Conservation (phyloP, 2,888 invertebrate genomes). For the Cyaniris semiargus region DNA sequence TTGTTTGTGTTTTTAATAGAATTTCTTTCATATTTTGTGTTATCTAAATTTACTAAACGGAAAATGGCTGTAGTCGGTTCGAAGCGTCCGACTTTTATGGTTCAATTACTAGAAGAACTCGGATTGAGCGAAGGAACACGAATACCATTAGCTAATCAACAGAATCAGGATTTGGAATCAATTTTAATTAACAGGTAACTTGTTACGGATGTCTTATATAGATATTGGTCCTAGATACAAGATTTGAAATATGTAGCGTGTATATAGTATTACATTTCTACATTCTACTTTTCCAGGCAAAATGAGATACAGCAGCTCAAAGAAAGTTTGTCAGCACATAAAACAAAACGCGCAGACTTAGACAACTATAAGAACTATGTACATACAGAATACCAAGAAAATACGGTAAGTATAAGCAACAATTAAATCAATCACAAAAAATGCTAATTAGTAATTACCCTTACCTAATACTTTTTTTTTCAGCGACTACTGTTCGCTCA, state of each 20-base stretch:
- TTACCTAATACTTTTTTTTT: conserved; percentile 41
- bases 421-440: not conserved
- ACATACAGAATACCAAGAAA: conserved; percentile 72
- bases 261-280: not conserved
- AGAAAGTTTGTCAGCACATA: conserved; percentile 61
- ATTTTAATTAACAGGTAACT: conserved; percentile 62
- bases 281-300: conserved; percentile 57
- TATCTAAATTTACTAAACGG: conserved; percentile 40
- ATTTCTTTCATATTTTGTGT: conserved; percentile 28
- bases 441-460: not conserved
- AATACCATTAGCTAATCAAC: conserved; percentile 88
- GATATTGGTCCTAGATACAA: not conserved
- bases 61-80: conserved; percentile 53
- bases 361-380: conserved; percentile 69
- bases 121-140: conserved; percentile 89
- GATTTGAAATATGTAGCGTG: not conserved
- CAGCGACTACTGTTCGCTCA: conserved; percentile 84
- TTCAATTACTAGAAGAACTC: conserved; percentile 83
- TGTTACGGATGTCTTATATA: not conserved
- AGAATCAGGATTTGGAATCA: conserved; percentile 79
- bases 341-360: conserved; percentile 66
- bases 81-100: conserved; percentile 72
- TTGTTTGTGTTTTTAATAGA: not conserved
- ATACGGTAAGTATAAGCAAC: conserved; percentile 58
- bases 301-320: conserved; percentile 69